Evolutionary conservation across 1,140 invertebrate species (phyloP).

Genomic region (Episyrphus balteatus): DNA sequence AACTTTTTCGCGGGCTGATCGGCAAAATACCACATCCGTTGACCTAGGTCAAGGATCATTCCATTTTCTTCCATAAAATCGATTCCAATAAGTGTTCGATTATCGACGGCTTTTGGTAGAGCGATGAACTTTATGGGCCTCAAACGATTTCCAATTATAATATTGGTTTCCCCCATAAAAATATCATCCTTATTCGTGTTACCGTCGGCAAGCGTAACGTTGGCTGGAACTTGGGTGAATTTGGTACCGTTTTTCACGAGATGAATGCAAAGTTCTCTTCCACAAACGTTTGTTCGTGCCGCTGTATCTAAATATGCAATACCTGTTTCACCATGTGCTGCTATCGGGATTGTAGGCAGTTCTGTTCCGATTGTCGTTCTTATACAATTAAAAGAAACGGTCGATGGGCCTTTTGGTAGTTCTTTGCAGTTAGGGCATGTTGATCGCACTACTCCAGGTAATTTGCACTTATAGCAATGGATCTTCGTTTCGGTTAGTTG

Average conservation of each 20-base stretch:
- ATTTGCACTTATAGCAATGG: too few species aligned
- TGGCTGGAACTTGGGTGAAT: not conserved
- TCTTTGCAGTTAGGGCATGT: too few species aligned
- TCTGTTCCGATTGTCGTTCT: not conserved
- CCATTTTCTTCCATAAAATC: slow-evolving; percentile 8
- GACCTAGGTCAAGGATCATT: slow-evolving; percentile 4
- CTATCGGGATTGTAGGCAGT: not conserved
- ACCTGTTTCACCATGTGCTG: slow-evolving; percentile 1
- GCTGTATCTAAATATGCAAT: slow-evolving; percentile 5
- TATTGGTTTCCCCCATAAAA: not conserved
- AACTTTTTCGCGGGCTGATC: slow-evolving; percentile 3
- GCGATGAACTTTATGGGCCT: slow-evolving; percentile 1
- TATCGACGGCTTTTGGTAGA: slow-evolving; percentile 2
- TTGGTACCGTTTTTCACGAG: not conserved
- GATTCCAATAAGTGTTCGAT: slow-evolving; percentile 4
- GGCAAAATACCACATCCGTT: slow-evolving; percentile 4
- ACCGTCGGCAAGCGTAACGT: not conserved
- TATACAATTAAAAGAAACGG: not conserved
- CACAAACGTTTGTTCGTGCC: slow-evolving; percentile 4
- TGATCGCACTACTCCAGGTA: too few species aligned
- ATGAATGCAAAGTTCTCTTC: not conserved
- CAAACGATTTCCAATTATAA: not conserved
- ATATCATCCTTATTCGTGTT: not conserved
- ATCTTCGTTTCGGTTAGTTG: too few species aligned
- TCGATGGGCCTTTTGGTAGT: not conserved